Evolutionary conservation across 35 echinoderm and acorn worm species (phyloP), one percentile per base, ranked within the genome.

Genomic region (Patiria miniata): DNA sequence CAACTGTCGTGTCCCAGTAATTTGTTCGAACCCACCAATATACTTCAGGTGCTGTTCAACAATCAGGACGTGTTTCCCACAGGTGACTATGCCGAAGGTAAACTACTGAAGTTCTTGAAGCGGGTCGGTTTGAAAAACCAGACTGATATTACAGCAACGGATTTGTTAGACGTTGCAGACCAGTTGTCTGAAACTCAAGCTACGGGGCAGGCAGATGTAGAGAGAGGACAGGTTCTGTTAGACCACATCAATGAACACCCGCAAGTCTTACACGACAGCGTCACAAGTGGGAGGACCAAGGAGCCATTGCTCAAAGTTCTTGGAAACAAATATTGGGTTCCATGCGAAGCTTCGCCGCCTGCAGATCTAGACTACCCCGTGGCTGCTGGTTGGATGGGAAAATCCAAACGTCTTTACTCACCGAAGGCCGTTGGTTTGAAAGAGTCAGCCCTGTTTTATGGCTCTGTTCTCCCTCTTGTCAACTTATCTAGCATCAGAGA

Each of bases 391-490:
- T 84, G 82, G 82, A 57, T 23, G 37, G 82, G 82, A 37, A 84
- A 58, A 32, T 58, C 51, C 38, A 51, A 2, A 23, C 5, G 6
- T 29, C 82, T 84, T 17, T 84, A 58, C 22, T 58, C 52, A 34
- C 82, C 82, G 4, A 37, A 60, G 5, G 7, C 26, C 14, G 51
- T 84, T 5, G 82, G 8, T 18, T 6, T 84, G 54, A 14, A 32
- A 36, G 54, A 58, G 5, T 21, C 52, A 18, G 17, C 5, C 5
- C 18, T 84, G 36, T 29, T 84, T 2, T 53, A 84, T 36, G 82
- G 82, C 5, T 84, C 82, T 10, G 54, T 84, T 5, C 53, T 59
- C 15, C 82, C 82, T 17, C 51, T 84, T 5, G 51, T 84, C 8
- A 61, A 84, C 2, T 28, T 84, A 2, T 26, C 53, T 32, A 12